Conservation (phyloP, 2,888 invertebrate genomes). For the Hypena proboscidalis region DNA sequence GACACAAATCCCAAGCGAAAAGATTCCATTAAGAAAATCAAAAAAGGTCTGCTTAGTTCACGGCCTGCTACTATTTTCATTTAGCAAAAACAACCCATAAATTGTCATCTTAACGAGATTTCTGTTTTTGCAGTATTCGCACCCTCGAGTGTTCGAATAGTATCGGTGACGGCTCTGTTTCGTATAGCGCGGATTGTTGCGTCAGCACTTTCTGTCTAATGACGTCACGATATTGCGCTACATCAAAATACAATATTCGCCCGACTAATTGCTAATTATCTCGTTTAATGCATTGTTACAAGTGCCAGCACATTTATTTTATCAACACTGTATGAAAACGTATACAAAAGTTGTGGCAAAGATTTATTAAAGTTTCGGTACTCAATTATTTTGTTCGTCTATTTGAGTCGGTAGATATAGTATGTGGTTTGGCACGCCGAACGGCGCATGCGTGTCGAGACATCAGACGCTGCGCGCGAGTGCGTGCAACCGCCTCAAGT, state of each 20-base stretch:
- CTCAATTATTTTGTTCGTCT: constrained; percentile 46
- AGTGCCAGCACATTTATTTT: constrained; percentile 10
- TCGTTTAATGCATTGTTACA: constrained; percentile 20
- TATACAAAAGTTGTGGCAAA: constrained; percentile 30
- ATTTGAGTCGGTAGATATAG: constrained; percentile 55
- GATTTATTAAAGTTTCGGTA: constrained; percentile 36
- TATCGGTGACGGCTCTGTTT: constrained; percentile 58
- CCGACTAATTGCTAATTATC: constrained; percentile 25
- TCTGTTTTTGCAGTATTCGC: constrained; percentile 83
- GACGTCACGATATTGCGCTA: constrained; percentile 18
- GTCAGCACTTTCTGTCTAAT: constrained; percentile 57
- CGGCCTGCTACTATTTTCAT: constrained; percentile 83
- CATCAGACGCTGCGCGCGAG: constrained; percentile 75
- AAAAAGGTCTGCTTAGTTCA: constrained; percentile 82
- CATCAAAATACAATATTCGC: constrained; percentile 15
- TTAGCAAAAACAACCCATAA: constrained; percentile 86
- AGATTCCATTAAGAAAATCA: constrained; percentile 86
- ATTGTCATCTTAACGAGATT: constrained; percentile 86
- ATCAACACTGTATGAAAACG: constrained; percentile 25
- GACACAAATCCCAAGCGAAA: constrained; percentile 82
- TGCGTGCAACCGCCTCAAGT: constrained; percentile 72
- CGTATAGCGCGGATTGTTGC: constrained; percentile 53
- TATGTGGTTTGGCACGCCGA: constrained; percentile 73
- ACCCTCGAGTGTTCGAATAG: constrained; percentile 70
- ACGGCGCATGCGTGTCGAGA: constrained; percentile 72